Conservation (phyloP, 2,797 vertebrate species). For the Tragopan temminckii region DNA sequence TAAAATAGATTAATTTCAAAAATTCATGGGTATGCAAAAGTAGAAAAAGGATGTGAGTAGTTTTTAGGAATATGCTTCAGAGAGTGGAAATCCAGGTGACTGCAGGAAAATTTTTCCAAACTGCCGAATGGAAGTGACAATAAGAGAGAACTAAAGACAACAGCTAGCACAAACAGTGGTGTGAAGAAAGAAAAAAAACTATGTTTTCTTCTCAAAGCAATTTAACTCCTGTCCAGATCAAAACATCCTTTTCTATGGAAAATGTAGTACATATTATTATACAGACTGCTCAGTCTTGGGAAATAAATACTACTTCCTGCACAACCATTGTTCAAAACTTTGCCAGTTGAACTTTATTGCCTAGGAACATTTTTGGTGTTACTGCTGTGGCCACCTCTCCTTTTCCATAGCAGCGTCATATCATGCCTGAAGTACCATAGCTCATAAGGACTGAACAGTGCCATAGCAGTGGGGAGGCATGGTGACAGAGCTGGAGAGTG, state of each 20-base stretch:
- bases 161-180: background rate
- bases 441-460: background rate
- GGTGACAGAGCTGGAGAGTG: background rate
- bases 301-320: background rate
- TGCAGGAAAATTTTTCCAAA: background rate
- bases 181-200: background rate
- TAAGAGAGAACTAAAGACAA: background rate
- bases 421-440: background rate
- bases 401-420: background rate
- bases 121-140: background rate
- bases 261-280: background rate
- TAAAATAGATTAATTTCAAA: background rate
- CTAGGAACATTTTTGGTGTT: background rate
- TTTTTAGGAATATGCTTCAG: background rate
- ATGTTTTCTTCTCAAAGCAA: background rate
- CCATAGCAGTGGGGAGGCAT: fast-evolving
- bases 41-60: background rate
- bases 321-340: background rate
- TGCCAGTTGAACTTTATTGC: background rate
- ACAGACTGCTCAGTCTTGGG: background rate
- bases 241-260: background rate
- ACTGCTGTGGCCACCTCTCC: background rate
- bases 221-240: background rate
- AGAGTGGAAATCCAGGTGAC: background rate
- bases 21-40: background rate